Conservation (phyloP, 1,140 invertebrate species). For the Carcinoscorpius rotundicauda region DNA sequence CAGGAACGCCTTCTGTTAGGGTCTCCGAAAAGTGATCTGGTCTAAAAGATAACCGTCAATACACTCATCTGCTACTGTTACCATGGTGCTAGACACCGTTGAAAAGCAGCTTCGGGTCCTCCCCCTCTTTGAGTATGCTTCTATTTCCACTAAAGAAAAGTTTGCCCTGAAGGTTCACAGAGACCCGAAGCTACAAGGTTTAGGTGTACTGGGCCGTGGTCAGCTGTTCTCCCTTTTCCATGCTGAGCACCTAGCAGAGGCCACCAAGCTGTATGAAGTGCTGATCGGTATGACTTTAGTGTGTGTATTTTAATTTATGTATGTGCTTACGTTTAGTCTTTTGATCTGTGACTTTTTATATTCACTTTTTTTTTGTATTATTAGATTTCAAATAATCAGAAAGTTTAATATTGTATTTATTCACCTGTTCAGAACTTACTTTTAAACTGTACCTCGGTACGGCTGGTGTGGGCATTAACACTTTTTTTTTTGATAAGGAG, state of each 20-base stretch:
- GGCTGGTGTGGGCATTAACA: no score
- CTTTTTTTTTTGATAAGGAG: no score
- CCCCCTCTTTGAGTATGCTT: conserved; percentile 14
- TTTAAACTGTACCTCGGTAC: no score
- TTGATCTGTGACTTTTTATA: not conserved
- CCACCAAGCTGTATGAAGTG: conserved; percentile 10
- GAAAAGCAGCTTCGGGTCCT: conserved; percentile 16
- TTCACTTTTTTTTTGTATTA: no score
- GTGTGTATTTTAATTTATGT: not conserved
- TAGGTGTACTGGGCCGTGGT: conserved; percentile 15
- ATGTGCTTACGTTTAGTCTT: not conserved
- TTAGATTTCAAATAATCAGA: no score
- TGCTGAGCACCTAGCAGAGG: conserved; percentile 14
- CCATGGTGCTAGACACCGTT: conserved; percentile 12
- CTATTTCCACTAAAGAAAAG: conserved; percentile 12
- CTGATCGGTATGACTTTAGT: conserved; percentile 4
- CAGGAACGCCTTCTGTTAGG: no score
- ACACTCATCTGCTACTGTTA: no score
- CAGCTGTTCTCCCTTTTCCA: conserved; percentile 16
- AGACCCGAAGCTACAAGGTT: conserved; percentile 7
- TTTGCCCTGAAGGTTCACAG: conserved; percentile 12
- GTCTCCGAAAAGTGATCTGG: no score
- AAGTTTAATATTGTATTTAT: no score
- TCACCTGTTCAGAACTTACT: no score
- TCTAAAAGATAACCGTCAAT: no score